Conservation (phyloP, 2,888 invertebrate genomes). For the Eurois occulta region DNA sequence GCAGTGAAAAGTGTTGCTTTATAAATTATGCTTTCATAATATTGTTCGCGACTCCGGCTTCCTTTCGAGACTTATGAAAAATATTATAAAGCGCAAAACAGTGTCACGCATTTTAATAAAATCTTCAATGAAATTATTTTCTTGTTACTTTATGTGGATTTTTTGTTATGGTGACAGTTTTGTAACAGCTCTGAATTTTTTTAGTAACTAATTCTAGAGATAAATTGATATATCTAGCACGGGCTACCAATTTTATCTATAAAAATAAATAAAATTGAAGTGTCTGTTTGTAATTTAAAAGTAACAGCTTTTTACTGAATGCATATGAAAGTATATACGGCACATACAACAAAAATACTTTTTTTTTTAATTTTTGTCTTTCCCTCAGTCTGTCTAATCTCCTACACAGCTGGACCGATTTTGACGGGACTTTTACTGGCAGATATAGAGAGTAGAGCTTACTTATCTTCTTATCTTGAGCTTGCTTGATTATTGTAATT, state of each 20-base stretch:
- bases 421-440: too few species aligned
- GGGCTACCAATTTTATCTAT: not conserved
- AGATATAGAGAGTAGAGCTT: too few species aligned
- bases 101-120: constrained; percentile 5
- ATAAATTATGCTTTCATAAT: constrained; percentile 24
- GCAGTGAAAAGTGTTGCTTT: constrained; percentile 5
- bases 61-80: constrained; percentile 6
- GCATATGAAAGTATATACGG: too few species aligned
- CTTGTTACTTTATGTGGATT: not conserved
- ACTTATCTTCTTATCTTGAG: too few species aligned
- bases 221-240: not conserved
- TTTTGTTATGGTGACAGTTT: not conserved
- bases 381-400: too few species aligned
- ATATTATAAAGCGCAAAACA: constrained; percentile 3
- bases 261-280: too few species aligned
- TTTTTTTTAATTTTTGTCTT: too few species aligned
- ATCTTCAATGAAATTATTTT: not conserved
- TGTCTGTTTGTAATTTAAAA: too few species aligned
- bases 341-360: too few species aligned
- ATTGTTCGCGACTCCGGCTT: not conserved
- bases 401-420: too few species aligned
- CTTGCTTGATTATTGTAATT: too few species aligned
- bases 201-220: not conserved
- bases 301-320: too few species aligned
- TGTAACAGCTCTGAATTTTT: not conserved